Evolutionary conservation across 2,797 vertebrate genomes (phyloP).

Genomic region (Microctenopoma lineatum): DNA sequence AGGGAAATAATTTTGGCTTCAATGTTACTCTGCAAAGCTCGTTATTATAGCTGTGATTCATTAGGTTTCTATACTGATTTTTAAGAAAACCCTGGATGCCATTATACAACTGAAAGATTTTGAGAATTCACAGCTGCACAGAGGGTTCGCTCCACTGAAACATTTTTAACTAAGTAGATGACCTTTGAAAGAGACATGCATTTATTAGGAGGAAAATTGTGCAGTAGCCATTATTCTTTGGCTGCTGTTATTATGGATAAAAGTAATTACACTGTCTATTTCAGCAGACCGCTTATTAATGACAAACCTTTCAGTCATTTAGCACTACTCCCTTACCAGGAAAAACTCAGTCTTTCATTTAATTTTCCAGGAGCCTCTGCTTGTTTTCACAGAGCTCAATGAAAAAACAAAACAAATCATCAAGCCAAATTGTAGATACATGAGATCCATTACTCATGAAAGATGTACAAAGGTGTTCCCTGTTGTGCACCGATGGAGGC

Average conservation of each 20-base stretch:
- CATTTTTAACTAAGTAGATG: slow-evolving; percentile 21
- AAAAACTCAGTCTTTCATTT: neutral
- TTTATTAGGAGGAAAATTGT: slow-evolving; percentile 14
- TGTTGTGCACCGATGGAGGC: neutral
- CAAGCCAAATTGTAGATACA: slow-evolving; percentile 18
- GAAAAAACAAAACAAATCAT: slow-evolving; percentile 14
- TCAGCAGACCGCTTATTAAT: slow-evolving; percentile 34
- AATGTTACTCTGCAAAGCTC: no score
- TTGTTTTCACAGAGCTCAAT: slow-evolving; percentile 31
- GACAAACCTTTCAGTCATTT: slow-evolving; percentile 36
- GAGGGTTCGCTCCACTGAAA: slow-evolving; percentile 15
- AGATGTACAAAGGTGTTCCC: slow-evolving; percentile 16
- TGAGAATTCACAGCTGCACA: neutral
- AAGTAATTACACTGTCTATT: slow-evolving; percentile 40
- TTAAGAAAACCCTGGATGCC: no score
- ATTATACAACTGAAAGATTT: neutral
- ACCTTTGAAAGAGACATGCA: slow-evolving; percentile 26
- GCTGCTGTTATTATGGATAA: slow-evolving; percentile 17
- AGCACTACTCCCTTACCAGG: neutral
- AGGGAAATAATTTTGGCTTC: no score
- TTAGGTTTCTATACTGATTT: no score
- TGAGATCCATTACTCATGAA: slow-evolving; percentile 18
- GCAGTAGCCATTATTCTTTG: slow-evolving; percentile 26
- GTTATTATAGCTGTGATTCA: no score
- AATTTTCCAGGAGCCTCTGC: slow-evolving; percentile 5